These are phyloP conservation scores for Epizoanthus ramosus DNA, from an alignment of 92 coral and sea anemone species.

Conservation along the genomic window DNA sequence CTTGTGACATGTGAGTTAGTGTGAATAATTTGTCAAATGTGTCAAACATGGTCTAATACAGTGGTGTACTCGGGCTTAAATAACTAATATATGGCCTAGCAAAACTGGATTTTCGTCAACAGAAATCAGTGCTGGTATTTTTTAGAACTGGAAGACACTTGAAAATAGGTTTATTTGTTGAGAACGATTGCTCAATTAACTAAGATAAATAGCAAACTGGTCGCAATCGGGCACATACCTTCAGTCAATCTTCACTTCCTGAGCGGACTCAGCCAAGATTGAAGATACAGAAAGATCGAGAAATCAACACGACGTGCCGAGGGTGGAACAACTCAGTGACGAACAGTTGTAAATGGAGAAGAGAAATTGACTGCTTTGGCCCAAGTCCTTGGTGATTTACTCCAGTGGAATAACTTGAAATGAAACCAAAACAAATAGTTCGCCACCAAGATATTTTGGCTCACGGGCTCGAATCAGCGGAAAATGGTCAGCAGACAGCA, in stretches of 20 bases:
- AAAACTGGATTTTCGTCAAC: background rate
- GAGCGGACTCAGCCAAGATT: slow-evolving; percentile 9
- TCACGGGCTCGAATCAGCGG: slow-evolving; percentile 15
- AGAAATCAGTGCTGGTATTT: background rate
- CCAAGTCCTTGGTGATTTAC: background rate
- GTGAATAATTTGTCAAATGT: background rate
- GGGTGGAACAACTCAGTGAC: too few species aligned
- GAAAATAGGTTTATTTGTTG: background rate
- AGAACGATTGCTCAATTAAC: background rate
- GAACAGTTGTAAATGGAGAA: background rate
- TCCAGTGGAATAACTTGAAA: slow-evolving; percentile 1
- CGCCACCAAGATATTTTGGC: background rate
- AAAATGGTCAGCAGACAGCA: slow-evolving; percentile 7
- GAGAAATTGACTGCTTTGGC: background rate
- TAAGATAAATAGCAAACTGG: background rate
- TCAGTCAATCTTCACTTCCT: slow-evolving; percentile 30
- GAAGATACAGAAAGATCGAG: slow-evolving; percentile 2
- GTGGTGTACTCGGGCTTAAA: background rate
- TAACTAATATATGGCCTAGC: background rate
- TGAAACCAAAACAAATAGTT: slow-evolving; percentile 8
- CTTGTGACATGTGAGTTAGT: too few species aligned
- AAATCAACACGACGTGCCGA: background rate
- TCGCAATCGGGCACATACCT: slow-evolving; percentile 22
- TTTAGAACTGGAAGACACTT: background rate
- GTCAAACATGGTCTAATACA: too few species aligned